These are phyloP conservation scores for Mormyrus lacerda DNA, from an alignment of 2,113 vertebrate species.

Conservation along the genomic window DNA sequence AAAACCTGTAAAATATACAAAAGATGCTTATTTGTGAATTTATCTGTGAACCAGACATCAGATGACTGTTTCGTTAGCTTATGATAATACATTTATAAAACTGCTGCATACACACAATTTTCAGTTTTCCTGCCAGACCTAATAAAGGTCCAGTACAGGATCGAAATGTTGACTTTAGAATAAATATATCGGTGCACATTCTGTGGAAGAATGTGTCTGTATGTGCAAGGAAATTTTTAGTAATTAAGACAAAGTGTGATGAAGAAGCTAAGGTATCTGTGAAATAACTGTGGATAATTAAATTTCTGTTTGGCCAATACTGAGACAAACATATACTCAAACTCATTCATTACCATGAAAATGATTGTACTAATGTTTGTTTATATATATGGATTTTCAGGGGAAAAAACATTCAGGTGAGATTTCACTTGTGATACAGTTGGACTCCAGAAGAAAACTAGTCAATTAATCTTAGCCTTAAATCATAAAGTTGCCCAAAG, in stretches of 20 bases:
- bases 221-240: background rate
- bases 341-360: background rate
- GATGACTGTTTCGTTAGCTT: background rate
- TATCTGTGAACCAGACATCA: background rate
- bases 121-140: too few relatives aligned
- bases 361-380: background rate
- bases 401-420: background rate
- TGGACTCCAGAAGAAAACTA: background rate
- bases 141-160: too few relatives aligned
- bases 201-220: background rate
- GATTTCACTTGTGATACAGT: background rate
- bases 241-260: background rate
- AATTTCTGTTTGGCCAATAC: background rate
- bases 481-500: background rate
- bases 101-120: background rate
- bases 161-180: background rate
- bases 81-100: background rate
- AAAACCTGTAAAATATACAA: background rate
- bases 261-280: background rate
- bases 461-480: background rate
- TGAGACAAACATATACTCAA: background rate
- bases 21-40: background rate
- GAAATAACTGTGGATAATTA: background rate
- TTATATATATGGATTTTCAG: background rate
- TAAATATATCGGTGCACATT: background rate